phyloP scores from a whole-genome alignment of 2,888 invertebrate genomes.

The Aelia acuminata region DNA sequence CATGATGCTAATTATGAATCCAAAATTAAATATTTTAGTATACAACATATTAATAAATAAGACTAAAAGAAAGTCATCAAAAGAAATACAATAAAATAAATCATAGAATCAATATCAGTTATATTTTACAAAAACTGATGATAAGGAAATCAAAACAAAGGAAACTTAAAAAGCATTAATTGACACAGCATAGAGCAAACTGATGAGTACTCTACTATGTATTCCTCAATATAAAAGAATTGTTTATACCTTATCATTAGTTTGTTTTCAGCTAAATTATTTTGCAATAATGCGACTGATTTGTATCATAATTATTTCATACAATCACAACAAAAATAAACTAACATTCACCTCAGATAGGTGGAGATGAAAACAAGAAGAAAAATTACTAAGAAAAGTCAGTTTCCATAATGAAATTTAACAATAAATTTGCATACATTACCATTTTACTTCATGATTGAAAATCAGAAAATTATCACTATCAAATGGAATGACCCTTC shows the following conservation, averaged over 20 bases:
- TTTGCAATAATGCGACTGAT: not conserved
- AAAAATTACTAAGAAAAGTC: not conserved
- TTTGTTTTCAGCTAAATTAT: not conserved
- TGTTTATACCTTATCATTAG: not conserved
- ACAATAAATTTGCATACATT: not conserved
- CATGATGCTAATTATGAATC: not conserved
- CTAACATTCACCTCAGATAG: not conserved
- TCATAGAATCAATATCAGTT: not conserved
- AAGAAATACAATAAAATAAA: not conserved
- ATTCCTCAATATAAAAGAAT: not conserved
- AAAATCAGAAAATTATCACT: not conserved
- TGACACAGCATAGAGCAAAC: not conserved
- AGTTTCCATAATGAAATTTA: not conserved
- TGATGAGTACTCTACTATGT: slow-evolving; percentile 3
- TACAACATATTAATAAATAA: not conserved
- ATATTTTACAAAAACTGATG: not conserved
- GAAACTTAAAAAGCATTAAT: not conserved
- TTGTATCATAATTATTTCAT: not conserved
- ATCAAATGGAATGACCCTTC: slow-evolving; percentile 43
- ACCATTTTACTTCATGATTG: not conserved
- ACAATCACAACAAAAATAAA: not conserved
- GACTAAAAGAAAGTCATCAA: not conserved
- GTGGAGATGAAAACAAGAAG: not conserved
- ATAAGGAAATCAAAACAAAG: not conserved
- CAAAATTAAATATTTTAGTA: not conserved